Conservation (phyloP, 2,888 invertebrate species). For the Aleiodes testaceus region DNA sequence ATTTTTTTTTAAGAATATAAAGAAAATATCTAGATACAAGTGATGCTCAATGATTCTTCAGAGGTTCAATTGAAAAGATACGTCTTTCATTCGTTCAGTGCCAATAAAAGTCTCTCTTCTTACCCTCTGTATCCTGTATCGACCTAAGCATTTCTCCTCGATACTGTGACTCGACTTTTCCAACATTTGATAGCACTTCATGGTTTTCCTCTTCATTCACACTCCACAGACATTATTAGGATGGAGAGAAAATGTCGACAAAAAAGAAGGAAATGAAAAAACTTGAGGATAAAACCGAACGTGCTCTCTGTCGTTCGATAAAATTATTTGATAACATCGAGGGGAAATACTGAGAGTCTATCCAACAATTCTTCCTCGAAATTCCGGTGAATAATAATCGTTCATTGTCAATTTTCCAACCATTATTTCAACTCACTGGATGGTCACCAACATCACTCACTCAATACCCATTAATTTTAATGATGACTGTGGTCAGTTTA, state of each 20-base stretch:
- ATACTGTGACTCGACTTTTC: constrained; percentile 30
- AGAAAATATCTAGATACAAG: neutral
- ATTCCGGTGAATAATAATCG: neutral
- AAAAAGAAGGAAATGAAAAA: neutral
- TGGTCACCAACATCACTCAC: constrained; percentile 43
- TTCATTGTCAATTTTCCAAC: constrained; percentile 18
- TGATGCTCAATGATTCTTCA: neutral
- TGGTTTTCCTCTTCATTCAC: constrained; percentile 36
- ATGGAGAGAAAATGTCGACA: neutral
- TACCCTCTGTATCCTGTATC: no score
- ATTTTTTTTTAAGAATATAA: neutral
- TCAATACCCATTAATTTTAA: constrained; percentile 59
- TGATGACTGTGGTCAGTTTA: constrained; percentile 54
- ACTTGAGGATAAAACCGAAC: neutral
- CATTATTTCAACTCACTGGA: constrained; percentile 25
- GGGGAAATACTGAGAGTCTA: neutral
- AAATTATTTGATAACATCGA: neutral
- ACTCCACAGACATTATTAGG: constrained; percentile 21
- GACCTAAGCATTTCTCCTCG: neutral
- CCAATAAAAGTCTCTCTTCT: constrained; percentile 22
- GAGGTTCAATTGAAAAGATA: constrained; percentile 12
- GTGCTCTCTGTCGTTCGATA: neutral
- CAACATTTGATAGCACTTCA: constrained; percentile 13
- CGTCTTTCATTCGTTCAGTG: constrained; percentile 13
- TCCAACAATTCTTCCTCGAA: neutral